These are phyloP conservation scores for Eupleurogrammus muticus DNA, from an alignment of 2,797 vertebrate genomes.

Conservation along the genomic window DNA sequence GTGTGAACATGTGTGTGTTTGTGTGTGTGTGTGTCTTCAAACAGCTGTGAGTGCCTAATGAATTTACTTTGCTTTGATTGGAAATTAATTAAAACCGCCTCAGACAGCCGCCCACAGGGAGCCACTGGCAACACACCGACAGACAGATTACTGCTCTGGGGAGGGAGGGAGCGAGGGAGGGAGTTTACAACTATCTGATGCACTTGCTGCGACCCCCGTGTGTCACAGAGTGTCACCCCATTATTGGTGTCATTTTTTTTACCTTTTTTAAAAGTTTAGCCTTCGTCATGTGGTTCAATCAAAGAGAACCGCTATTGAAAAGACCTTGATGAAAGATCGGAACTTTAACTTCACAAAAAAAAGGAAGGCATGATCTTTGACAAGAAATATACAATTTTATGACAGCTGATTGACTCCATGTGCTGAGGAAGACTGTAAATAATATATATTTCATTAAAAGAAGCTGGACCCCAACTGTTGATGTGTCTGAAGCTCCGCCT, in stretches of 20 bases:
- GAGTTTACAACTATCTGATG: conserved; percentile 48
- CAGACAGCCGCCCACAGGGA: conserved; percentile 86
- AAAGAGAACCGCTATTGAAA: no score
- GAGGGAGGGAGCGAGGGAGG: conserved; percentile 5
- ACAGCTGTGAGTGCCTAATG: conserved; percentile 78
- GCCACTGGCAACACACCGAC: conserved; percentile 74
- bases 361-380: no score
- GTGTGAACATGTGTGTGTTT: not conserved
- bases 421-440: not conserved
- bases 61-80: conserved; percentile 88
- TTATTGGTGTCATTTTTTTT: not conserved
- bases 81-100: conserved; percentile 87
- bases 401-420: no score
- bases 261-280: no score
- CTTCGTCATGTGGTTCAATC: no score
- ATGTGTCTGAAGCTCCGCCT: conserved; percentile 25
- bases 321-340: no score
- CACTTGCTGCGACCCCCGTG: conserved; percentile 31
- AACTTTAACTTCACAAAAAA: not conserved
- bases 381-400: not conserved
- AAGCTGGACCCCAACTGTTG: conserved; percentile 22
- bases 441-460: not conserved
- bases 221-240: conserved; percentile 25
- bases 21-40: conserved; percentile 63
- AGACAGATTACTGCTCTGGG: conserved; percentile 66